Evolutionary conservation across 2,797 vertebrate genomes (phyloP), one percentile per base, ranked within the genome.

Genomic region (Harpagifer antarcticus): DNA sequence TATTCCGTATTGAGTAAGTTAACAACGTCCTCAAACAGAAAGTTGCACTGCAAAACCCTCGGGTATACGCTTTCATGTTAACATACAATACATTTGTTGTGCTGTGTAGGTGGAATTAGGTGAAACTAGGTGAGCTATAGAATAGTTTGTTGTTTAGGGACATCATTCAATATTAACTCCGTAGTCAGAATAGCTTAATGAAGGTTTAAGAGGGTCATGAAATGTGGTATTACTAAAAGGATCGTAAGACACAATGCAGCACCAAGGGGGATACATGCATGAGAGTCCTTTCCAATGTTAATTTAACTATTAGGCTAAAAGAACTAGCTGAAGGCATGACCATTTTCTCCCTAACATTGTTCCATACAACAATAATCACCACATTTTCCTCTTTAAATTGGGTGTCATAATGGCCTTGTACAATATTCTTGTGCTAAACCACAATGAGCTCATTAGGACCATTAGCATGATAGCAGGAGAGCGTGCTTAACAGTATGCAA

Each of bases 1-100:
- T 85, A 92, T 83, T 79, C 67, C 49, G 82, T 44, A 81, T 81
- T 75, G 87, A 91, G 78, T 88, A 89, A 88, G 88, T 89, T 91
- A 93, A 91, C 88, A 89, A 77, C 40, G 81, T 88, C 83, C 83
- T 78, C 78, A 80, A 84, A 88, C 74, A 86, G 11, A 68, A 57
- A 81, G 44, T 53, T 69, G 72, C 73, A 53, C 54, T 7, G 68
- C 58, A 12, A 37, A 55, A 78, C 85, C 87, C 81, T 64, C 43
- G 19, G 86, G 79, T 64, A 59, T 17, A 20, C 10, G 17, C 76
- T 86, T 86, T 86, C 83, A 84, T 71, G 78, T 72, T 81, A 63
- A 47, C 79, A 84, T 88, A 53, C 16, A 81, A 78, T 48, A 17
- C 79, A 68, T 83, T 85, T 82, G 82, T 70, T 70, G 54, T 48